phyloP scores from a whole-genome alignment of 2,797 vertebrate genomes.

The Okamejei kenojei region DNA sequence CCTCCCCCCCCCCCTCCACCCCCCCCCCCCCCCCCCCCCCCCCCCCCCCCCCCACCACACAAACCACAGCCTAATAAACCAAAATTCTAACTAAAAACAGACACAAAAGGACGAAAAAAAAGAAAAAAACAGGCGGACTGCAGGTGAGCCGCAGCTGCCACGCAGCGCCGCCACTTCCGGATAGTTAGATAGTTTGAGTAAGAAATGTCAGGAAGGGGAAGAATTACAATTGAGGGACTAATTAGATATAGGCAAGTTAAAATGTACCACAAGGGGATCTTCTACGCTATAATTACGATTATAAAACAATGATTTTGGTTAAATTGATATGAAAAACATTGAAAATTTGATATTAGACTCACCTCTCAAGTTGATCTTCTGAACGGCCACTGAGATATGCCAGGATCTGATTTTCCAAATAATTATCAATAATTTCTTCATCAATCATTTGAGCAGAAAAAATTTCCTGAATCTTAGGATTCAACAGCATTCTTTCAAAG shows the following conservation, averaged over 20 bases:
- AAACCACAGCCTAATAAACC: no score
- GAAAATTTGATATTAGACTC: slow-evolving; percentile 15
- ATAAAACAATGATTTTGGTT: not conserved
- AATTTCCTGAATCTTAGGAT: slow-evolving; percentile 57
- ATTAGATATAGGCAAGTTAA: not conserved
- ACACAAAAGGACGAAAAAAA: no score
- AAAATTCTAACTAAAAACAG: no score
- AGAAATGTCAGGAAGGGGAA: not conserved
- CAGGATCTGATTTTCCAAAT: slow-evolving; percentile 69
- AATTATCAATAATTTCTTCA: slow-evolving; percentile 60
- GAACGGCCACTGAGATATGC: slow-evolving; percentile 62
- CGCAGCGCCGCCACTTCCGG: no score
- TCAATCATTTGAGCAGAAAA: slow-evolving; percentile 49
- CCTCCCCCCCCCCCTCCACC: no score
- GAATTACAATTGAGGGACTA: not conserved
- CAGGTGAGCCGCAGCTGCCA: no score
- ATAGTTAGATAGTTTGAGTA: not conserved
- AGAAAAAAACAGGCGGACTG: no score
- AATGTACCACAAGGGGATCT: not conserved
- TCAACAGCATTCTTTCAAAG: slow-evolving; percentile 68
- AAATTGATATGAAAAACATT: not conserved
- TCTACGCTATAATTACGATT: not conserved
- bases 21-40: no score
- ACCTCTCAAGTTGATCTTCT: slow-evolving; percentile 66
- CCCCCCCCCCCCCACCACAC: no score